These are phyloP conservation scores for Colistium nudipinnis DNA, from an alignment of 2,113 vertebrate species.

Conservation along the genomic window DNA sequence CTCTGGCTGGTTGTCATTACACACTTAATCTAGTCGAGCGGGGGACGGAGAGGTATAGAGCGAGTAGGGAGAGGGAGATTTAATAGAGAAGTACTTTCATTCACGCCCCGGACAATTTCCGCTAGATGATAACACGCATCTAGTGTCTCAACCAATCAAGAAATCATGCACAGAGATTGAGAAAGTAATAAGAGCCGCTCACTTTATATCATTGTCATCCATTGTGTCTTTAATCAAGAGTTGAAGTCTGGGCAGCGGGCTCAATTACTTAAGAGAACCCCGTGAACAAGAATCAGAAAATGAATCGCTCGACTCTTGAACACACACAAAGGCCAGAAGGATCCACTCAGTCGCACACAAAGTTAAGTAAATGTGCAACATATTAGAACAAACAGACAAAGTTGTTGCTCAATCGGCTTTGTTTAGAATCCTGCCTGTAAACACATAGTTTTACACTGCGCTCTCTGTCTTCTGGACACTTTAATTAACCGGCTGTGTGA, in stretches of 20 bases:
- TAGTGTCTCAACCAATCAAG: constrained; percentile 64
- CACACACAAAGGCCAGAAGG: background rate
- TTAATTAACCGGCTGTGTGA: constrained; percentile 16
- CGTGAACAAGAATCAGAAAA: no score
- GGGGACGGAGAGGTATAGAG: constrained; percentile 15
- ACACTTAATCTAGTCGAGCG: constrained; percentile 34
- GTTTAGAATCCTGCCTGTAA: constrained; percentile 29
- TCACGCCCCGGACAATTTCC: constrained; percentile 59
- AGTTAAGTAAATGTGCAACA: constrained; percentile 25
- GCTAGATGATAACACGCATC: constrained; percentile 64
- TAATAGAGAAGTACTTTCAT: constrained; percentile 63
- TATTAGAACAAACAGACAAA: constrained; percentile 29
- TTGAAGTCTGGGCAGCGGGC: constrained; percentile 40
- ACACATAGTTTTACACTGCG: constrained; percentile 26
- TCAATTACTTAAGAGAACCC: constrained; percentile 49
- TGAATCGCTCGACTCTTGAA: constrained; percentile 39
- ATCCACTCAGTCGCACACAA: background rate
- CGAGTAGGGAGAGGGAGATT: constrained; percentile 40
- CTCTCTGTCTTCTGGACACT: constrained; percentile 3
- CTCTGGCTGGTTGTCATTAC: constrained; percentile 52
- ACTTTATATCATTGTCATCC: constrained; percentile 46
- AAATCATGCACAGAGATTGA: constrained; percentile 41
- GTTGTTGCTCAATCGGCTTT: constrained; percentile 46
- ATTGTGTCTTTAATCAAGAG: constrained; percentile 70
- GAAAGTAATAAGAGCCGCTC: constrained; percentile 47